These are phyloP conservation scores for Diplogasteroides magnus DNA, from an alignment of 1,140 invertebrate species.

Conservation along the genomic window DNA sequence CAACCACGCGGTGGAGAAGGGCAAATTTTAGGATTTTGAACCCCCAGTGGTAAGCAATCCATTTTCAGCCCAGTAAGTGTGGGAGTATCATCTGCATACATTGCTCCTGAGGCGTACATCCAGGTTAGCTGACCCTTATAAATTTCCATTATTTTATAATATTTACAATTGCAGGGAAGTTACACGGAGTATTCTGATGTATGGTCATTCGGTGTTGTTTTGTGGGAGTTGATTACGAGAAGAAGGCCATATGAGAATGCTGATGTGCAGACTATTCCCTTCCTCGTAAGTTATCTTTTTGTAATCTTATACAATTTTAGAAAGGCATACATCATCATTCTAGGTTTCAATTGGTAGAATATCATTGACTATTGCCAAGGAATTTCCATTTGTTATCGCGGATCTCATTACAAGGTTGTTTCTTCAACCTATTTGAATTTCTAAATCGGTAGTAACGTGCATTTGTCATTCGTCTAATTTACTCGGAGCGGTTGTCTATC, in stretches of 20 bases:
- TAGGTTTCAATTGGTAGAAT: neutral
- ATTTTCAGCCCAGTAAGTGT: neutral
- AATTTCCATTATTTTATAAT: no score
- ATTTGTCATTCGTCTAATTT: no score
- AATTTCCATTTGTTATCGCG: neutral
- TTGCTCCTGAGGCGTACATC: neutral
- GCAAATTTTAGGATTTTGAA: no score
- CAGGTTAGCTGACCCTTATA: no score
- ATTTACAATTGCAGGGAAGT: neutral
- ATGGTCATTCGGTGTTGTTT: neutral
- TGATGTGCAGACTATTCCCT: neutral
- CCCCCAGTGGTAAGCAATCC: no score
- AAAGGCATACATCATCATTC: no score
- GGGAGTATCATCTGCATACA: neutral
- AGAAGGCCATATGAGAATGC: neutral
- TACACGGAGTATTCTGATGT: neutral
- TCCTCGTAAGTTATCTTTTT: neutral
- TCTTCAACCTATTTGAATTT: no score
- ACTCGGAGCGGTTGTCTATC: no score
- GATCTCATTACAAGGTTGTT: neutral
- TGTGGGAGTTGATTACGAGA: neutral
- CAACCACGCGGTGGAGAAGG: no score
- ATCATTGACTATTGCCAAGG: neutral
- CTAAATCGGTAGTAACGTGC: no score
- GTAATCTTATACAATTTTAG: no score